A percentile compares a stretch with the other conserved stretches of the same genome.
Evolutionary conservation across 2,113 vertebrate genomes (phyloP).

Genomic region (Arenaria interpres): DNA sequence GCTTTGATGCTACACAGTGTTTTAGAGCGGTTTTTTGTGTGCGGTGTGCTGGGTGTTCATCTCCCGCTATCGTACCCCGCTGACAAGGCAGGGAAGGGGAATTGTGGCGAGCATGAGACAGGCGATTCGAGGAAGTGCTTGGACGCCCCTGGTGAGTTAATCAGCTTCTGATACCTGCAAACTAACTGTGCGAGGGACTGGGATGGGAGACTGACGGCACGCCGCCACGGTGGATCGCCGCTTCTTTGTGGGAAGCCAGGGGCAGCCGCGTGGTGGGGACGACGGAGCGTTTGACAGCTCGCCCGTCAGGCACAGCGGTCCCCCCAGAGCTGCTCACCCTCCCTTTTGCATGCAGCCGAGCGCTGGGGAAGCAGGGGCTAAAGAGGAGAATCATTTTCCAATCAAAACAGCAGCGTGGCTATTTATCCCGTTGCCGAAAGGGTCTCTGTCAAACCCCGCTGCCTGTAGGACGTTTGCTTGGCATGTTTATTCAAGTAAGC

Average conservation of each 20-base stretch:
- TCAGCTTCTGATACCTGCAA: slow-evolving; percentile 63
- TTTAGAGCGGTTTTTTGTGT: not conserved
- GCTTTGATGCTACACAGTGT: not conserved
- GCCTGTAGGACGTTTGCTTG: not conserved
- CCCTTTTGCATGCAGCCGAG: slow-evolving; percentile 72
- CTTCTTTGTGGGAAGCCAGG: slow-evolving; percentile 79
- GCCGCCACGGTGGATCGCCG: slow-evolving; percentile 80
- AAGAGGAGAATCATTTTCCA: slow-evolving; percentile 83
- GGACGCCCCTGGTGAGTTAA: slow-evolving; percentile 44
- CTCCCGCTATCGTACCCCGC: not conserved
- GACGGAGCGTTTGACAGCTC: slow-evolving; percentile 88
- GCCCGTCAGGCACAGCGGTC: slow-evolving; percentile 77
- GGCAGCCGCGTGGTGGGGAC: slow-evolving; percentile 83
- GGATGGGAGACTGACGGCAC: slow-evolving; percentile 63
- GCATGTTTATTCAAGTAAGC: slow-evolving; percentile 11
- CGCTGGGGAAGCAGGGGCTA: slow-evolving; percentile 77
- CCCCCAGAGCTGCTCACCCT: slow-evolving; percentile 76
- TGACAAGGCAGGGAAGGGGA: slow-evolving; percentile 13
- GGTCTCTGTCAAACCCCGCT: not conserved
- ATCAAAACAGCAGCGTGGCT: slow-evolving; percentile 69
- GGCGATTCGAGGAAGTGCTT: not conserved
- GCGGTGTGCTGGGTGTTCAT: not conserved
- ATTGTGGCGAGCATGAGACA: not conserved
- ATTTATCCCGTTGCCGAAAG: slow-evolving; percentile 64
- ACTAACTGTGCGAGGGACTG: not conserved